Percentiles rank a stretch among this genome's conserved stretches.
These are phyloP conservation scores for Solea solea DNA, from an alignment of 2,113 vertebrate species.

Conservation along the genomic window DNA sequence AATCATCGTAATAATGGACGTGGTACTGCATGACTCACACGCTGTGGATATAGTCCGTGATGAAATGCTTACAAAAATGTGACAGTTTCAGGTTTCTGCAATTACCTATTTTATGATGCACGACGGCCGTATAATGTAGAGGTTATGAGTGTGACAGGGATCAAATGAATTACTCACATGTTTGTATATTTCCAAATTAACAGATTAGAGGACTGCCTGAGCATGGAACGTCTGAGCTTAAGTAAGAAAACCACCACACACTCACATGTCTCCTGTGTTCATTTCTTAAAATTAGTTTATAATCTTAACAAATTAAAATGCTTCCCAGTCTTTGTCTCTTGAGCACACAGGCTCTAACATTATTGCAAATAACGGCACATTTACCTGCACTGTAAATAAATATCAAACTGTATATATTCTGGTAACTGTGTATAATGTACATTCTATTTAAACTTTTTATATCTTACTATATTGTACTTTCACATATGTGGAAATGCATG, in stretches of 20 bases:
- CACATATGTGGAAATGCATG: too few relatives aligned
- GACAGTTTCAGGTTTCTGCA: slow-evolving; percentile 8
- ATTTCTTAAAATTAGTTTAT: not conserved
- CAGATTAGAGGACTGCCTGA: slow-evolving; percentile 51
- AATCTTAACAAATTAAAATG: slow-evolving; percentile 25
- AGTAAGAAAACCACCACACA: not conserved
- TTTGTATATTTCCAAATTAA: slow-evolving; percentile 23
- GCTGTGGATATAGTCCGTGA: not conserved
- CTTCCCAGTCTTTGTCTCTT: not conserved
- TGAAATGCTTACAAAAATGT: slow-evolving; percentile 16
- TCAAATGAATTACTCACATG: slow-evolving; percentile 15
- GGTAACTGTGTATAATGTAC: too few relatives aligned
- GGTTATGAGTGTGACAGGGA: not conserved
- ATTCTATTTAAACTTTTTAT: too few relatives aligned
- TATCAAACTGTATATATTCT: too few relatives aligned
- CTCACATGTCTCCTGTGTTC: not conserved
- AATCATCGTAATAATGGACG: slow-evolving; percentile 13
- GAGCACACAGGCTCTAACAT: too few relatives aligned
- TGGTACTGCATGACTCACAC: slow-evolving; percentile 15
- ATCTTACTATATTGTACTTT: too few relatives aligned
- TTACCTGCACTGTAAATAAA: not conserved
- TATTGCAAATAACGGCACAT: not conserved
- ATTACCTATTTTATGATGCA: slow-evolving; percentile 17
- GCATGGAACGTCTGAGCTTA: not conserved
- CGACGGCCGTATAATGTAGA: not conserved